Percentiles rank a stretch among this genome's conserved stretches.
These are phyloP conservation scores for Drosophila navojoa DNA, from an alignment of 1,140 invertebrate genomes.

Conservation along the genomic window DNA sequence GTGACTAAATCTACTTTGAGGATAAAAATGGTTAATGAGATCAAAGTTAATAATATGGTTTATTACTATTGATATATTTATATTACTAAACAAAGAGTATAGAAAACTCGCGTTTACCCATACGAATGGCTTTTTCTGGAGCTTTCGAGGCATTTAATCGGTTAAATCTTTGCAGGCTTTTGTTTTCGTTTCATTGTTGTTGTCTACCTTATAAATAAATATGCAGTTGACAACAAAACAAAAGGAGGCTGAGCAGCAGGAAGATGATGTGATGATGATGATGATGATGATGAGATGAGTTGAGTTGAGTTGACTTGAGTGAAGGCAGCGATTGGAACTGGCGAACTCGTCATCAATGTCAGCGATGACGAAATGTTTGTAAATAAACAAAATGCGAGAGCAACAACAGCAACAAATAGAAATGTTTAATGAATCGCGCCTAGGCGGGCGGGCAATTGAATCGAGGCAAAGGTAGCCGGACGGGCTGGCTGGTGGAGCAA, in stretches of 20 bases:
- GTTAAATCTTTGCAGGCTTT: conserved; percentile 14
- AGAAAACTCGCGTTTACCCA: neutral
- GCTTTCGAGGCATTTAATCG: conserved; percentile 28
- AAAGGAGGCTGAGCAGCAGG: conserved; percentile 17
- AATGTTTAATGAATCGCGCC: conserved; percentile 75
- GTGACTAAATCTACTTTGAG: too few species aligned
- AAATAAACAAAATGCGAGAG: conserved; percentile 57
- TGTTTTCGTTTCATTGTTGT: conserved; percentile 16
- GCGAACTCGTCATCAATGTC: conserved; percentile 55
- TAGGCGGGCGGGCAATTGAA: neutral
- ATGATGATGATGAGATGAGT: neutral
- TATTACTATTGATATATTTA: too few species aligned
- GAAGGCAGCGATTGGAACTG: conserved; percentile 17
- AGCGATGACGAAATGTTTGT: conserved; percentile 74
- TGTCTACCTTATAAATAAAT: conserved; percentile 59
- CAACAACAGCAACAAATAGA: conserved; percentile 58
- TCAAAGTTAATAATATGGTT: too few species aligned
- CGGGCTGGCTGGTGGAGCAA: neutral
- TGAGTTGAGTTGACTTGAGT: neutral
- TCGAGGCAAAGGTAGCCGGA: neutral
- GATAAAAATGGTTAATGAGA: too few species aligned
- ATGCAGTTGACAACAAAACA: conserved; percentile 55
- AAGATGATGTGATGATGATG: neutral
- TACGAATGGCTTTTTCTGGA: neutral
- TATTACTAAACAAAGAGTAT: neutral